Base-by-base conservation (phyloP, 2,888 invertebrate species). In the Fabriciana adippe region DNA sequence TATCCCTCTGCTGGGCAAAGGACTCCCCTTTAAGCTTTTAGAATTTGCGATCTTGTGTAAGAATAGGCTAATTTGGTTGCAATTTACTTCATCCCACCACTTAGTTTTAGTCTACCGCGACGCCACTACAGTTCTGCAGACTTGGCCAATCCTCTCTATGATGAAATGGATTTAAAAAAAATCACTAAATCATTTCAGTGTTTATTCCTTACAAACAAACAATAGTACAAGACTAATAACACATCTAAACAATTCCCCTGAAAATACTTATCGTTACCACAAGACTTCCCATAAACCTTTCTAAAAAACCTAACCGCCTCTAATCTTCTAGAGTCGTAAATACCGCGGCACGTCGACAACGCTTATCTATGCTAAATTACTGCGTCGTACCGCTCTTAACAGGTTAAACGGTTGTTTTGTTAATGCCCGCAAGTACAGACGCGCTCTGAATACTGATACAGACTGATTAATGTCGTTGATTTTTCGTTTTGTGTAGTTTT, bases 361-460 rank as follows among this genome's bases (percentile, higher is more conserved):
- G 78, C 83, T 84, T 85, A 85, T 84, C 84, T 85, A 80, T 81
- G 81, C 77, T 81, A 84, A 84, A 78, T 81, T 80, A 80, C 77
- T 76, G 77, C 78, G 76, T 78, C 76, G 79, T 75, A 75, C 78
- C 76, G 77, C 76, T 70, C 75, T 73, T 76, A 78, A 78, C 81
- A 81, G 80, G 80, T 74, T 75, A 75, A 76, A 72, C 73, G 75
- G 72, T 79, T 79, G 79, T 81, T 76, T 76, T 74, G 78, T 74
- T 76, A 78, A 79, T 76, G 73, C 74, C 70, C 71, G 72, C 72
- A 73, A 73, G 73, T 73, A 66, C 69, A 73, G 72, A 48, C 73
- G 73, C 71, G 67, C 35, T 67, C 63, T 73, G 79, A 80, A 79
- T 79, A 76, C 78, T 73, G 78, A 79, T 76, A 73, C 67, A 55